These are phyloP conservation scores for Gymnorhina tibicen DNA, from an alignment of 2,113 vertebrate species.

Conservation along the genomic window DNA sequence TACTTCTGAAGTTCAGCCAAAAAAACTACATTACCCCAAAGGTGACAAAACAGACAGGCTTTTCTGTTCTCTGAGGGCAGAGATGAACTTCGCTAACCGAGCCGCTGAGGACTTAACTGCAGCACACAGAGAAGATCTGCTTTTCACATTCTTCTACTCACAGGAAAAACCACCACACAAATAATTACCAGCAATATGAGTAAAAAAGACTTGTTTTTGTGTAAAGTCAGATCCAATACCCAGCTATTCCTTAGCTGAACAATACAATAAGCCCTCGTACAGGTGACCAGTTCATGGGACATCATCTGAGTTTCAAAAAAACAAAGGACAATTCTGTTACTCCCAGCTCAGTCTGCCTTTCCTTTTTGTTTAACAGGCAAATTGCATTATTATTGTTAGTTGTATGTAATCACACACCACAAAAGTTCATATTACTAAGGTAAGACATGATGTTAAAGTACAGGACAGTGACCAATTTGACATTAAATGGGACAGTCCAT, in stretches of 20 bases:
- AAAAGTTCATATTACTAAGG: neutral
- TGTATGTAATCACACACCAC: neutral
- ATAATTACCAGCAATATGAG: neutral
- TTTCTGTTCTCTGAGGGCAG: neutral
- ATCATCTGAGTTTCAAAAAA: neutral
- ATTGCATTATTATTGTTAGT: neutral
- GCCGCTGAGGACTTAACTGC: neutral
- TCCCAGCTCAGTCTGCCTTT: neutral
- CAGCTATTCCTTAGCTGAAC: neutral
- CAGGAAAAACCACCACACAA: neutral
- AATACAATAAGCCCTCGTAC: rapidly evolving
- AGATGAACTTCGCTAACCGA: neutral
- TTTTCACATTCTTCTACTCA: neutral
- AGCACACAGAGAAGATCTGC: neutral
- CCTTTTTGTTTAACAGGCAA: neutral
- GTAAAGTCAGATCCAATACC: neutral
- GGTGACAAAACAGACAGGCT: neutral
- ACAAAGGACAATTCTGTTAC: neutral
- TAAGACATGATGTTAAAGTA: neutral
- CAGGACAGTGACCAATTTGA: rapidly evolving
- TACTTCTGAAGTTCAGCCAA: neutral
- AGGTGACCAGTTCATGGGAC: neutral
- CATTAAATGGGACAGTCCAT: neutral
- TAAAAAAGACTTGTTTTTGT: neutral
- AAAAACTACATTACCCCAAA: neutral